These are phyloP conservation scores for Magallana angulata DNA, from an alignment of 1,140 invertebrate species.

Conservation along the genomic window DNA sequence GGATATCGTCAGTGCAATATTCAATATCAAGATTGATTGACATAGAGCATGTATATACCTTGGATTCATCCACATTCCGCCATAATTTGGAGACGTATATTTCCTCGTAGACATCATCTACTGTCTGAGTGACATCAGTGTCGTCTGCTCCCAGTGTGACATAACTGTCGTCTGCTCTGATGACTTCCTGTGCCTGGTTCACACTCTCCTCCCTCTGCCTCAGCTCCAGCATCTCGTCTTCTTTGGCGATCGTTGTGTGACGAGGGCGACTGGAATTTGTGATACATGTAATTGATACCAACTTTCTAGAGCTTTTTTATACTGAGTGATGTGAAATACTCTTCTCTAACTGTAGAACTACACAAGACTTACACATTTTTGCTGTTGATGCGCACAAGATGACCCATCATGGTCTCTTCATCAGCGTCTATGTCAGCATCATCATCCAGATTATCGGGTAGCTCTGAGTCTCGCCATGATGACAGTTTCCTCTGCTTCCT, in stretches of 20 bases:
- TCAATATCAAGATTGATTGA: too few relatives aligned
- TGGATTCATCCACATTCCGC: conserved; percentile 36
- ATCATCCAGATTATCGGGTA: conserved; percentile 43
- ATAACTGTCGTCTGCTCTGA: neutral
- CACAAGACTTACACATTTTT: conserved; percentile 67
- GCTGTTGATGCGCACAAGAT: conserved; percentile 61
- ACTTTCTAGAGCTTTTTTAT: too few relatives aligned
- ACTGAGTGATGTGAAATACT: too few relatives aligned
- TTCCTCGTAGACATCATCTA: conserved; percentile 56
- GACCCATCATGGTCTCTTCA: conserved; percentile 45
- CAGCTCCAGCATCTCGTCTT: conserved; percentile 60
- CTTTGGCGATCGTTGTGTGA: conserved; percentile 57
- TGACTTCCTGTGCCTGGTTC: neutral
- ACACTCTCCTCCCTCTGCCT: conserved; percentile 33
- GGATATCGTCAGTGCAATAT: too few relatives aligned
- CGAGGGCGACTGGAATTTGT: conserved; percentile 48
- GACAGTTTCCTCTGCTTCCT: conserved; percentile 51
- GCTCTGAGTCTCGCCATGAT: conserved; percentile 38
- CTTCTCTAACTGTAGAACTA: too few relatives aligned
- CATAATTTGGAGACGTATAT: conserved; percentile 57
- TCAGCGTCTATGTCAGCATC: conserved; percentile 51
- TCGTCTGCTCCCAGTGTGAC: neutral
- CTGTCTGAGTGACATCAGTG: neutral
- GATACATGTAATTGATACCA: too few relatives aligned
- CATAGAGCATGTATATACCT: neutral